Evolutionary conservation across 30 jellyfish, hydroid and myxozoan species (phyloP), one percentile per base, ranked within the genome.

Genomic region (Pseudorhiza aurosa): DNA sequence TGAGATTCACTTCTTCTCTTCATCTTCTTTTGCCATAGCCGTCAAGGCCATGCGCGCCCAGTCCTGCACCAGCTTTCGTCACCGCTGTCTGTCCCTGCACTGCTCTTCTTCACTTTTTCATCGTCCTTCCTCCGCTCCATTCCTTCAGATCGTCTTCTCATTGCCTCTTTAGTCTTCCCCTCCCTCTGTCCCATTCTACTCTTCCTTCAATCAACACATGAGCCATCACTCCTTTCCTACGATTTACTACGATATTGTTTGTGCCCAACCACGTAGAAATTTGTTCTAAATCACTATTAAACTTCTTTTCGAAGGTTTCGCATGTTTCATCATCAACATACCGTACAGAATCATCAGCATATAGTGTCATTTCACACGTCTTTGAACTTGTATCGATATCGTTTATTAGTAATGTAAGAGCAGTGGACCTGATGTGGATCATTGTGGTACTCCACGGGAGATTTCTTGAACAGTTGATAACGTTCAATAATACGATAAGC

Each of bases 271-370:
- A 83, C 76, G 33, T 43, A 60, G 85, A 40, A 37, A 83, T 59
- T 57, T 24, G 67, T 24, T 83, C 59, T 17, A 78, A 45, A 45
- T 83, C 95, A 55, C 60, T 51, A 35, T 72, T 83, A 29, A 83
- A 45, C 75, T 76, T 25, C 17, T 58, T 37, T 32, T 39, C 88
- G 59, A 62, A 45, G 2, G 1, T 36, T 2, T 51, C 70, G 18
- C 83, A 42, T 69, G 68, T 58, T 51, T 82, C 70, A 49, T 50
- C 50, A 4, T 72, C 26, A 36, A 42, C 70, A 42, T 82, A 82
- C 10, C 69, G 14, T 4, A 81, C 89, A 27, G 94, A 36, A 64
- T 82, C 94, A 58, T 82, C 89, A 69, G 94, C 94, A 72, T 82
- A 82, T 5, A 74, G 77, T 60, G 64, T 58, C 65, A 50, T 50